Percentiles rank a stretch among this genome's conserved stretches.
Conservation (phyloP, 2,888 invertebrate species). For the Dryomyza anilis region DNA sequence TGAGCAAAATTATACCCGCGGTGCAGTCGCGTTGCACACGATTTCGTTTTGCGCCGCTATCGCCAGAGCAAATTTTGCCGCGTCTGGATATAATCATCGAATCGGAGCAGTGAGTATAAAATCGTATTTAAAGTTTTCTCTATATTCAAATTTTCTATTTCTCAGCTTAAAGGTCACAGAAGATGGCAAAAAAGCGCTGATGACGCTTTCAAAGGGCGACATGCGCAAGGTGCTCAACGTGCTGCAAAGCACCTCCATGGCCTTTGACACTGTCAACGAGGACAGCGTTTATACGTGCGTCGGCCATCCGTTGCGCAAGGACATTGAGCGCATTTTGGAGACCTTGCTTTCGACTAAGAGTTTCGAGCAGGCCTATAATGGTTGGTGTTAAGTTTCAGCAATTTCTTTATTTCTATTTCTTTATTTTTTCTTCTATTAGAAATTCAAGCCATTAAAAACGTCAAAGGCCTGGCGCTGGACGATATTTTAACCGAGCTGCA, state of each 20-base stretch:
- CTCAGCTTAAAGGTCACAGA: conserved; percentile 79
- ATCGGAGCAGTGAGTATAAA: conserved; percentile 72
- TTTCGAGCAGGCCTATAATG: conserved; percentile 54
- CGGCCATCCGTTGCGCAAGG: conserved; percentile 89
- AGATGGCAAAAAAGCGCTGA: conserved; percentile 86
- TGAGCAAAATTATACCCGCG: conserved; percentile 98
- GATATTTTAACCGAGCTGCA: conserved; percentile 95
- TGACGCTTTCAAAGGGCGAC: conserved; percentile 91
- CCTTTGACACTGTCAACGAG: conserved; percentile 86
- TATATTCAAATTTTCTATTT: background rate
- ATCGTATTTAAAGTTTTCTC: conserved; percentile 19
- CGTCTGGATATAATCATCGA: conserved; percentile 82
- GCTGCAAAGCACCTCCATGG: conserved; percentile 94
- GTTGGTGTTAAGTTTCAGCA: conserved; percentile 36
- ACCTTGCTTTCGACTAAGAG: conserved; percentile 67
- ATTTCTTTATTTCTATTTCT: background rate
- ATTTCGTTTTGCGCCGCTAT: conserved; percentile 92
- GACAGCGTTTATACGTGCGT: conserved; percentile 93
- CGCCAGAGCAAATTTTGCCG: conserved; percentile 85
- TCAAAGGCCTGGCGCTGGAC: conserved; percentile 89
- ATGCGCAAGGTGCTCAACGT: conserved; percentile 98
- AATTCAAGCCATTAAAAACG: no score
- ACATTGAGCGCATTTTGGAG: conserved; percentile 86
- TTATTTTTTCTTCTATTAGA: conserved; percentile 63
- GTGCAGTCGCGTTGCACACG: conserved; percentile 97